Evolutionary conservation across 2,888 invertebrate species (phyloP), one percentile per base, ranked within the genome.

Genomic region (Blastobasis lacticolella): DNA sequence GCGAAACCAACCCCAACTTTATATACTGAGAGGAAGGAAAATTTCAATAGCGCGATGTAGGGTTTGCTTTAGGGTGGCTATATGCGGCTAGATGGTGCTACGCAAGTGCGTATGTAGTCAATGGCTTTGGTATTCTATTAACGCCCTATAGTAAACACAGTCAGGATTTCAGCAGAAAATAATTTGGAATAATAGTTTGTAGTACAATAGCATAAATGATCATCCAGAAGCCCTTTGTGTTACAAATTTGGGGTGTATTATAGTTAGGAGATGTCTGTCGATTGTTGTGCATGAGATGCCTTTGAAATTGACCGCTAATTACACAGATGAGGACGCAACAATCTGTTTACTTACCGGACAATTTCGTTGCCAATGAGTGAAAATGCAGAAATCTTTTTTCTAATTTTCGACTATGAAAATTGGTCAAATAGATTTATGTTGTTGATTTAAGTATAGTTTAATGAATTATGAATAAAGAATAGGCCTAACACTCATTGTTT

Each of bases 1-100:
- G 81, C 55, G 81, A 81, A 0, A 81, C 82, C 0, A 87, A 88
- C 54, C 82, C 86, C 5, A 86, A 86, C 67, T 87, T 85, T 57
- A 86, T 85, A 48, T 86, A 83, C 60, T 86, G 56, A n/a, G 38
- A 8, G 48, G 40, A 7, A 45, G n/a, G 37, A 41, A 37, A 23
- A 55, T 50, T 10, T 51, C 46, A 40, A 49, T 8, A 9, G 8
- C 38, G 8, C 38, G 7, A 41, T 41, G 40, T 36, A 23, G 23
- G 23, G 3, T 23, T 23, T 23, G 23, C 23, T 23, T 23, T 23
- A 23, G 23, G 23, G 3, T 23, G 23, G 23, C 23, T 23, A 23
- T 23, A 23, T 23, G 23, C 23, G 23, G 23, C n/a, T n/a, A n/a
- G n/a, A n/a, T n/a, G n/a, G n/a, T n/a, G n/a, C n/a, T n/a, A n/a